phyloP scores from a whole-genome alignment of 2,888 invertebrate genomes.

The Helobdella robusta region DNA sequence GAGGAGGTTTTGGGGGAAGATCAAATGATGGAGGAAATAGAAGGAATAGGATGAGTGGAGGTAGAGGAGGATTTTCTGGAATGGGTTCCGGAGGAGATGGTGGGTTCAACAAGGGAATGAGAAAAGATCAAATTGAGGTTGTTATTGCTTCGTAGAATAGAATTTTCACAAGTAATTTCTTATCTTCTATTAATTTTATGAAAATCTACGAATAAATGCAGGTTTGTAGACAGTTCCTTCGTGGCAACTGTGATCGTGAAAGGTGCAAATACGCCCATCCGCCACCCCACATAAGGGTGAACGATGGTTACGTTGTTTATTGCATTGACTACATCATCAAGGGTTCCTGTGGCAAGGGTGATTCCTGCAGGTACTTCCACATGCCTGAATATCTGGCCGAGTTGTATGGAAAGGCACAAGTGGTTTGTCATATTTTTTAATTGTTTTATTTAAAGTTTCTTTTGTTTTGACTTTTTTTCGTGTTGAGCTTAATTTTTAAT shows the following conservation, averaged over 20 bases:
- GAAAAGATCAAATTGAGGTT: conserved; percentile 23
- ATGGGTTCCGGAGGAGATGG: neutral
- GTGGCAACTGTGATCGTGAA: conserved; percentile 22
- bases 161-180: neutral
- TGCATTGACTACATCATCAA: conserved; percentile 23
- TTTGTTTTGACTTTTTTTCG: neutral
- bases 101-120: neutral
- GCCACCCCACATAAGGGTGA: conserved; percentile 19
- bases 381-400: conserved; percentile 21
- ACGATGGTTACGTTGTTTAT: conserved; percentile 19
- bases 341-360: conserved; percentile 19
- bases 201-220: neutral
- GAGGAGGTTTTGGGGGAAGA: conserved; percentile 1
- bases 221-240: conserved; percentile 26
- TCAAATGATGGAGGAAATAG: no score
- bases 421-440: neutral
- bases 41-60: no score
- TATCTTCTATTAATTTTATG: neutral
- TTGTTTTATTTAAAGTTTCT: neutral
- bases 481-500: no score
- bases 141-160: neutral
- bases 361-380: conserved; percentile 24
- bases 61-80: neutral
- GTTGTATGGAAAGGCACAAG: conserved; percentile 14
- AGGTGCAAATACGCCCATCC: conserved; percentile 28